Conservation (phyloP, 2,888 invertebrate species). For the Lasioglossum calceatum region DNA sequence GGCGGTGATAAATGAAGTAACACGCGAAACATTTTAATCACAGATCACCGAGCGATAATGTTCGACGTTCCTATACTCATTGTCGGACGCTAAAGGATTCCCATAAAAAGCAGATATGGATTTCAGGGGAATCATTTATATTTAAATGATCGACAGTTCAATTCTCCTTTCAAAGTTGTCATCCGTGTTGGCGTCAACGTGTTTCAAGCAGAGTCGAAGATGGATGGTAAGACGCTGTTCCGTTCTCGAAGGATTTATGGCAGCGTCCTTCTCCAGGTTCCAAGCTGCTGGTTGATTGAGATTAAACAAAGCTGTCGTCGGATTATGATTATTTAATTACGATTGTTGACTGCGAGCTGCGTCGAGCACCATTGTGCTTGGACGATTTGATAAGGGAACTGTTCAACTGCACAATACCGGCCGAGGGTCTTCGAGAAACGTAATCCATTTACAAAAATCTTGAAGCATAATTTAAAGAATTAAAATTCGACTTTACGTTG, state of each 20-base stretch:
- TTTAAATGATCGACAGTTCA: not conserved
- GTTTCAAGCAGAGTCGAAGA: not conserved
- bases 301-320: not conserved
- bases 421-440: not conserved
- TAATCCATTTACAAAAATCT: not conserved
- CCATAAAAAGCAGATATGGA: not conserved
- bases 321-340: conserved; percentile 3
- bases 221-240: not conserved
- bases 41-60: not conserved
- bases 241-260: not conserved
- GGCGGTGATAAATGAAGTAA: conserved; percentile 1
- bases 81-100: not conserved
- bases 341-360: not conserved
- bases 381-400: not conserved
- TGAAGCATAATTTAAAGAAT: not conserved
- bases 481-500: not conserved
- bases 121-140: not conserved
- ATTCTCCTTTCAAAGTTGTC: not conserved
- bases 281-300: not conserved
- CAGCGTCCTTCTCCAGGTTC: not conserved
- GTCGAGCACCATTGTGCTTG: not conserved
- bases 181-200: not conserved
- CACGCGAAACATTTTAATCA: conserved; percentile 6
- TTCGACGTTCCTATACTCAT: not conserved
- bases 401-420: not conserved